phyloP scores from a whole-genome alignment of 2,113 vertebrate species.

The Mormyrus iriodes region DNA sequence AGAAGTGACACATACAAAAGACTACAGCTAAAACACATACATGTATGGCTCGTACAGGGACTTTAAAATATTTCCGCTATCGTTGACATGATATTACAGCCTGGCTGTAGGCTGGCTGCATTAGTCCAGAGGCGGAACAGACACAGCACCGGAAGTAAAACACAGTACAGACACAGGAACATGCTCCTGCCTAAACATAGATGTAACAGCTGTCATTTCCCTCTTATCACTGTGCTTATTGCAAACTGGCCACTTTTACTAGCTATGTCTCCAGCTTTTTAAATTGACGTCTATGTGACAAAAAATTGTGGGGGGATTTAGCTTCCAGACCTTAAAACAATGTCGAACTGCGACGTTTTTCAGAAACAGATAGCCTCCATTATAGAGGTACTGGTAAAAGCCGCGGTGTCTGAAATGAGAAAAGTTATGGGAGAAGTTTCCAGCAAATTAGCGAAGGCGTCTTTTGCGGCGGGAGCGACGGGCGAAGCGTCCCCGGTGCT shows the following conservation, averaged over 20 bases:
- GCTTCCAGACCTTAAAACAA: neutral
- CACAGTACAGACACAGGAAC: neutral
- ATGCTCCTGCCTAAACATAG: neutral
- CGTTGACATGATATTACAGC: neutral
- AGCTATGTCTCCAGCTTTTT: neutral
- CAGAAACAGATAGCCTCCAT: slow-evolving; percentile 16
- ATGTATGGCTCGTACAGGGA: neutral
- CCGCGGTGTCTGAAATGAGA: slow-evolving; percentile 8
- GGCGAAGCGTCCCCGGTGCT: neutral
- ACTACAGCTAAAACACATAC: neutral
- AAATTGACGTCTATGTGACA: neutral
- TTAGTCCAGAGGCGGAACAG: neutral
- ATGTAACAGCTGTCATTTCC: neutral
- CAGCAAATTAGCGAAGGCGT: neutral
- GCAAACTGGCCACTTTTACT: neutral
- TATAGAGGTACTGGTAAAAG: neutral
- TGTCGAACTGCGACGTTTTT: slow-evolving; percentile 3
- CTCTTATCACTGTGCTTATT: neutral
- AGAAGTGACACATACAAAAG: neutral
- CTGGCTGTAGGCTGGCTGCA: neutral
- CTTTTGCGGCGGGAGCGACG: neutral
- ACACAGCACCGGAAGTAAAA: neutral
- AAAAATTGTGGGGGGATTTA: neutral
- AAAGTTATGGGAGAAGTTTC: neutral
- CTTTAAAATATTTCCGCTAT: neutral